phyloP scores from a whole-genome alignment of 2,113 vertebrate genomes.

The Oreamnos americanus region DNA sequence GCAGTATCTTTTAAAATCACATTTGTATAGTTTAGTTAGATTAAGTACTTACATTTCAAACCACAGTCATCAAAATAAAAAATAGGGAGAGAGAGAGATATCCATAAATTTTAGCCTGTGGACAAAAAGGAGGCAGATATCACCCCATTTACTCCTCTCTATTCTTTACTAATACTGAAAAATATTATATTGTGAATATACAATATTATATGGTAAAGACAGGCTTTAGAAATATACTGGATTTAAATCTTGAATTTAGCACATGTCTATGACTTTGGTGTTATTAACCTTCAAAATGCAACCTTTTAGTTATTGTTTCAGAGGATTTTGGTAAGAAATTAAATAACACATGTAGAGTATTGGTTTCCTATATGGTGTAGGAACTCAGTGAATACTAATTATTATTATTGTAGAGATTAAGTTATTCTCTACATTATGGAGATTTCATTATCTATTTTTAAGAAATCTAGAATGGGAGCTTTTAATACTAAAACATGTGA shows the following conservation, averaged over 20 bases:
- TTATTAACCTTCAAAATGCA: neutral
- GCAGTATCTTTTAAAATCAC: neutral
- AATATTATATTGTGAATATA: neutral
- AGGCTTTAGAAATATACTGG: neutral
- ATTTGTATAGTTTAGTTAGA: neutral
- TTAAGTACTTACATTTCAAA: neutral
- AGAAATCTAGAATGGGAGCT: neutral
- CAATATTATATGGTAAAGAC: neutral
- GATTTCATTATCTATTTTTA: neutral
- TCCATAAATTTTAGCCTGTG: neutral
- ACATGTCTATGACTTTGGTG: neutral
- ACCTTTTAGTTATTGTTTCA: neutral
- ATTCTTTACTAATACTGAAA: neutral
- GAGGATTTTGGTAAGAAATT: neutral
- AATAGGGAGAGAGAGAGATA: neutral
- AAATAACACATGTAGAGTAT: neutral
- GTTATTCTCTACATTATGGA: neutral
- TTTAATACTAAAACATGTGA: neutral
- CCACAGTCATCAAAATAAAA: neutral
- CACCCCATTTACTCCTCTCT: neutral
- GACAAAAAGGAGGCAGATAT: neutral
- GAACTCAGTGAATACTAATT: neutral
- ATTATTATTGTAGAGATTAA: neutral
- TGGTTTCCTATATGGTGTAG: neutral
- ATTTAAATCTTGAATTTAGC: neutral